These are phyloP conservation scores for Myotis findleyi DNA, from an alignment of 2,797 vertebrate species.

Conservation along the genomic window DNA sequence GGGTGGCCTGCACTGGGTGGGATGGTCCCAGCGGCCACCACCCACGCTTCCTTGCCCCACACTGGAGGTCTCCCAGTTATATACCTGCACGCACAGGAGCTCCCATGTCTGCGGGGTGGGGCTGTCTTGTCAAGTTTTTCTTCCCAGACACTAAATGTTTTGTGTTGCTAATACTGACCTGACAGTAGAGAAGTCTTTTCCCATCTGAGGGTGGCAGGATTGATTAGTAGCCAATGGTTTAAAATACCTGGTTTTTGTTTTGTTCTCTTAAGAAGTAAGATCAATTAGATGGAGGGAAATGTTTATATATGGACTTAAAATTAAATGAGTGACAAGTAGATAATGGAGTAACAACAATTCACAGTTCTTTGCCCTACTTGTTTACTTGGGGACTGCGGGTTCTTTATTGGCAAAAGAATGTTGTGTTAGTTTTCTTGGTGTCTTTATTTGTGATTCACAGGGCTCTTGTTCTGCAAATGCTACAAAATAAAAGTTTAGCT, in stretches of 20 bases:
- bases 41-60: neutral
- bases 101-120: neutral
- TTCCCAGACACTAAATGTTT: neutral
- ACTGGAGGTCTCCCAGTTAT: rapidly evolving
- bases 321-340: neutral
- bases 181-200: neutral
- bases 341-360: neutral
- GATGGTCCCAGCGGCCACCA: neutral
- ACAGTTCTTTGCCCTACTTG: slow-evolving; percentile 16
- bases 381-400: neutral
- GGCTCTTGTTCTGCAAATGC: neutral
- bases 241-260: slow-evolving; percentile 28
- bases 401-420: neutral
- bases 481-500: slow-evolving; percentile 20
- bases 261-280: slow-evolving; percentile 46
- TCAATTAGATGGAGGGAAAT: slow-evolving; percentile 17
- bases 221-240: slow-evolving; percentile 40
- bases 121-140: neutral
- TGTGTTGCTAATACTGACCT: neutral
- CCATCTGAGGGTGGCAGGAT: neutral
- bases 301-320: slow-evolving; percentile 22
- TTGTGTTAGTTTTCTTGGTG: slow-evolving; percentile 10
- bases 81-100: too few species aligned
- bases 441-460: slow-evolving; percentile 5
- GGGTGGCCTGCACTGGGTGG: neutral